A percentile compares a stretch with the other conserved stretches of the same genome.
Evolutionary conservation across 2,888 invertebrate species (phyloP).

Genomic region (Buathra laborator): DNA sequence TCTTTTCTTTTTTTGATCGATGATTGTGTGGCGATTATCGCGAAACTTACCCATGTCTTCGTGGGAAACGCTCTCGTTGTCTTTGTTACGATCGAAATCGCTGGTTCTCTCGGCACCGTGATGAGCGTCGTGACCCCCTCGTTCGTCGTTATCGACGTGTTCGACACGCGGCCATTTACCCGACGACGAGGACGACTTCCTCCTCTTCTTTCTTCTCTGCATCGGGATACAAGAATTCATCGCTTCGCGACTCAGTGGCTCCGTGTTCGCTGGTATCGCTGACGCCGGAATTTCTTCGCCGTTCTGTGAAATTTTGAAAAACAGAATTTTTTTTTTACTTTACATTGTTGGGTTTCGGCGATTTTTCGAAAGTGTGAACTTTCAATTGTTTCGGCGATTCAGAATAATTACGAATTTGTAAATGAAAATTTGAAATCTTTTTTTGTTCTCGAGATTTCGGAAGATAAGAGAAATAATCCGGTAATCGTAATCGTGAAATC

Average conservation of each 20-base stretch:
- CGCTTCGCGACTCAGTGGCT: conserved; percentile 83
- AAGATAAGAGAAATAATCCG: no score
- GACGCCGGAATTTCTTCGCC: conserved; percentile 81
- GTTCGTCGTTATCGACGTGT: conserved; percentile 65
- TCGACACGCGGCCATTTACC: conserved; percentile 79
- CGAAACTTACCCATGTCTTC: conserved; percentile 79
- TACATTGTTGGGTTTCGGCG: neutral
- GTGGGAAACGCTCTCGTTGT: conserved; percentile 74
- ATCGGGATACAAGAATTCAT: conserved; percentile 86
- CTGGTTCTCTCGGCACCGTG: conserved; percentile 72
- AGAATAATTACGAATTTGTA: no score
- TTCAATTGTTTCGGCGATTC: no score
- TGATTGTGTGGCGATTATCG: neutral
- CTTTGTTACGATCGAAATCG: conserved; percentile 77
- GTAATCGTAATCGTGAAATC: no score
- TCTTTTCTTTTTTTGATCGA: neutral
- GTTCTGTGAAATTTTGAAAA: conserved; percentile 74
- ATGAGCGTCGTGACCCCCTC: conserved; percentile 62
- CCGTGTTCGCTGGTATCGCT: conserved; percentile 83
- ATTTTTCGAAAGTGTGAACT: neutral
- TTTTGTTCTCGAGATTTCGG: no score
- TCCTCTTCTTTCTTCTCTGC: conserved; percentile 86
- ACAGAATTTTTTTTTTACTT: conserved; percentile 26
- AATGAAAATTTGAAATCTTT: no score
- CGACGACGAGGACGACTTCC: conserved; percentile 83